Evolutionary conservation across 2,113 vertebrate genomes (phyloP).

Genomic region (Ramphastos sulfuratus): DNA sequence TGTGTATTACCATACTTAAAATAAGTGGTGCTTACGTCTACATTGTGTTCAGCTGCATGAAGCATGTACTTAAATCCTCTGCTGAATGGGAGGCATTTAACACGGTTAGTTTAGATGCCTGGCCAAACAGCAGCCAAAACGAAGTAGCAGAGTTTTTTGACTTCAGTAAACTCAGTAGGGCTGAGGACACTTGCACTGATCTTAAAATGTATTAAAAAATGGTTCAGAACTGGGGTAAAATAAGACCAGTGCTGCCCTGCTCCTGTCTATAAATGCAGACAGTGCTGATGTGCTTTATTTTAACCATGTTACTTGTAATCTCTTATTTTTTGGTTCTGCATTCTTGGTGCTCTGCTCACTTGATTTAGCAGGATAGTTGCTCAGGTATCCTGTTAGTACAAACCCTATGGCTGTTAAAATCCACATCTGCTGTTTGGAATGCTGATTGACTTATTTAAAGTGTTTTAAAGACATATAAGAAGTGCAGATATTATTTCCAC

Average conservation of each 20-base stretch:
- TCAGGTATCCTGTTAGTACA: background rate
- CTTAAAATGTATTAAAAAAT: background rate
- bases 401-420: background rate
- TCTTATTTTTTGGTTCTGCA: constrained; percentile 54
- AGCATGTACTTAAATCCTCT: background rate
- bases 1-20: background rate
- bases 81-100: background rate
- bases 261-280: background rate
- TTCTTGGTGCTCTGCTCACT: background rate
- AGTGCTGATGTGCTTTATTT: constrained; percentile 51
- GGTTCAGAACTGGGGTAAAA: background rate
- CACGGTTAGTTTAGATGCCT: background rate
- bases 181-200: background rate
- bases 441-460: background rate
- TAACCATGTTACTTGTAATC: constrained; percentile 25
- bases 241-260: background rate
- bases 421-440: background rate
- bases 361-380: background rate
- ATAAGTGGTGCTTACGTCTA: background rate
- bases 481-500: background rate
- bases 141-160: background rate
- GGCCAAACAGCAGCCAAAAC: background rate
- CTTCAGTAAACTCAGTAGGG: background rate
- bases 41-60: background rate
- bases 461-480: background rate